Evolutionary conservation across 37 sponge, comb jelly and placozoan genomes (phyloP), one percentile per base, ranked within the genome.

Genomic region (Cladorhizidae sp.): DNA sequence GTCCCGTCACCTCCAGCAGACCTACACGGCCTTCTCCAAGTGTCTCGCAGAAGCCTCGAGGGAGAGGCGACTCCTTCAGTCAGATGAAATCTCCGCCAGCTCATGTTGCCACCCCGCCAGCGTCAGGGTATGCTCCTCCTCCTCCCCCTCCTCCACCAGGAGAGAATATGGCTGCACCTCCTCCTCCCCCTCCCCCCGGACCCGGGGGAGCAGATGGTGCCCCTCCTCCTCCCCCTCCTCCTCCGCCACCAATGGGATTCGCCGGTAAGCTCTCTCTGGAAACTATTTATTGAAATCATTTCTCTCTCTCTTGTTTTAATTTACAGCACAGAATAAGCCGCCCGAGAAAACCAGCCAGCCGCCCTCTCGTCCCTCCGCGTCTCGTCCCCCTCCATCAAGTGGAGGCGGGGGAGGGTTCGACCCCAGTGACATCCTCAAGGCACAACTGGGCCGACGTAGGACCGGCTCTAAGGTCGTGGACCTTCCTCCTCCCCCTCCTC

Each of bases 201-300:
- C 71, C 70, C 22, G 41, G 61, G 0, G 63, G 37, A 39, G 75
- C 55, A 41, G 21, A 39, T 64, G 84, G 75, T 32, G 89, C 83
- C n/a, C 73, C 74, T 65, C 74, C 74, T 37, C 84, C 84, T 0
- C 89, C 90, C 12, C 85, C 90, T 32, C 90, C 90, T 1, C 90
- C 90, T 18, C 90, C 90, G 49, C 90, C 90, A 14, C 90, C 90
- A 74, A 25, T 80, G 45, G 85, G 80, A 57, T 73, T 40, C 57
- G 36, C 45, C 38, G 49, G 78, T 84, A 39, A 76, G 77, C 67
- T 21, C 12, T 71, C 3, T 36, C 38, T 41, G 41, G 49, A 6
- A 38, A 8, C 26, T 68, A 68, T 68, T 68, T 38, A 28, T 21
- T 39, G 6, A 18, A 68, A 6, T 45, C 49, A 12, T 9, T 9